These are phyloP conservation scores for Atethmia centrago DNA, from an alignment of 2,888 invertebrate genomes.

Conservation along the genomic window DNA sequence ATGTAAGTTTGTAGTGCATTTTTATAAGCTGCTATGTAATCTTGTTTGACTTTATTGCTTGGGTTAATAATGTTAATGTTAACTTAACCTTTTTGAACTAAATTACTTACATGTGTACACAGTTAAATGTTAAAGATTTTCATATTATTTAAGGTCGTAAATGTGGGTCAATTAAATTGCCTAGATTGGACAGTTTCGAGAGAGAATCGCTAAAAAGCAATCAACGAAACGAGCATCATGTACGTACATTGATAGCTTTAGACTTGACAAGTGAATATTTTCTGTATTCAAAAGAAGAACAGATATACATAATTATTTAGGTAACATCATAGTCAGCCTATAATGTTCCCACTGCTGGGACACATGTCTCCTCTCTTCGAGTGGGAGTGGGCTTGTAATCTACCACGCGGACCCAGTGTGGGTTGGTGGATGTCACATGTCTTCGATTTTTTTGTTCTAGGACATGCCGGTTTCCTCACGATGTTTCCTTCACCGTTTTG, in stretches of 20 bases:
- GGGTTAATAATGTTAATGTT: neutral
- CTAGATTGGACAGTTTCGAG: neutral
- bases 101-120: neutral
- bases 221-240: neutral
- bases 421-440: too few relatives aligned
- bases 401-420: too few relatives aligned
- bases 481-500: too few relatives aligned
- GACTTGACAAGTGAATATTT: neutral
- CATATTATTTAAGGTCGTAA: neutral
- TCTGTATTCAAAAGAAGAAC: neutral
- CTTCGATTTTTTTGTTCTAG: too few relatives aligned
- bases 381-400: too few relatives aligned
- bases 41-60: too few relatives aligned
- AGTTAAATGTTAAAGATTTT: neutral
- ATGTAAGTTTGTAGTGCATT: conserved; percentile 7
- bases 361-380: too few relatives aligned
- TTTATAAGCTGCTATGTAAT: conserved; percentile 37
- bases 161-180: neutral
- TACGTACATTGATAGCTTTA: neutral
- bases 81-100: neutral
- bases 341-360: too few relatives aligned
- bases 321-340: neutral
- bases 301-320: neutral
- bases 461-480: too few relatives aligned
- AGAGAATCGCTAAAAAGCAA: neutral